Base-by-base conservation (phyloP, 2,888 invertebrate species). In the Venustoraphidia nigricollis region DNA sequence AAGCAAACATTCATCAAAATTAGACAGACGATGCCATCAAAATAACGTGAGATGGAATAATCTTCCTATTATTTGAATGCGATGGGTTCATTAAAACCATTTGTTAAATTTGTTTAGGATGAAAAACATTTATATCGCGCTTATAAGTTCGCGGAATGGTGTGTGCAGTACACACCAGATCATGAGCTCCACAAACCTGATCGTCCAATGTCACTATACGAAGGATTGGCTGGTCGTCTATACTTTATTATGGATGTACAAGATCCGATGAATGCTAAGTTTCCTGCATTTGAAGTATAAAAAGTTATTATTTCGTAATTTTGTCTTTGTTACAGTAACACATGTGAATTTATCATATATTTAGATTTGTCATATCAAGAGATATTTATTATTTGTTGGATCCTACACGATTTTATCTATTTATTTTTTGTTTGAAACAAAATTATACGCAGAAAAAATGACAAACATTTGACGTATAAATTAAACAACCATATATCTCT, bases 71-170 rank as follows among this genome's bases (percentile, higher is more conserved):
- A 27, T 27, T 27, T 45, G 35, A 11, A 49, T 45, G 17, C 2
- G 2, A 17, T 17, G 4, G 2, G 13, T 11, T 42, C 41, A 39
- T 45, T 41, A 41, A 44, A 14, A 40, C 46, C 47, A 45, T 48
- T 17, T 48, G 5, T 40, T 36, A 36, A 39, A 51, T 50, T 49
- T 60, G 69, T 62, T 9, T 64, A 83, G 77, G 79, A 88, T 53
- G 64, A 73, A 10, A 73, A 76, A 54, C 75, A 89, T 61, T 66
- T 91, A 11, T 79, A 91, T 60, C 72, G 84, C 56, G 88, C 90
- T 2, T 73, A 76, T 49, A 77, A 81, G 66, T 91, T 90, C 69
- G 81, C 81, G 53, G 81, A 86, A 54, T 91, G 87, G 84, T 87
- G 88, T 60, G 72, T 77, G 45, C 71, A 79, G 53, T 83, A 83